Conservation (phyloP, 2,888 invertebrate species). For the Elysia crispata region DNA sequence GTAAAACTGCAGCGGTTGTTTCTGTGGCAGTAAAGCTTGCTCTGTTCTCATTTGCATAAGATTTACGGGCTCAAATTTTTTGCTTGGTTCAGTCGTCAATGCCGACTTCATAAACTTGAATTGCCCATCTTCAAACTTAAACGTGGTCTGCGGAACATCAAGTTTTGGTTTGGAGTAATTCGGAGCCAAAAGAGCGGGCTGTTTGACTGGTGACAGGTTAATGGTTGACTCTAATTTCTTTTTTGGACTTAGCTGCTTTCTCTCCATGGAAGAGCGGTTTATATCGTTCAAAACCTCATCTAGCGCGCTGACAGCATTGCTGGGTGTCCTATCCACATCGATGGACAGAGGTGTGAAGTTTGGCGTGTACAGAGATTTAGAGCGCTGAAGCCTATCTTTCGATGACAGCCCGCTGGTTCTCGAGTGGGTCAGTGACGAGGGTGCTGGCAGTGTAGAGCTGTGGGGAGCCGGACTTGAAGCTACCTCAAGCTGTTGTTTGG, state of each 20-base stretch:
- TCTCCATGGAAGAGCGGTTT: slow-evolving; percentile 61
- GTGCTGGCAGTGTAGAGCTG: slow-evolving; percentile 54
- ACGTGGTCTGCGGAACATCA: not conserved
- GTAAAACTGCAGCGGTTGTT: slow-evolving; percentile 53
- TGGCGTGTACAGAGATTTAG: slow-evolving; percentile 63
- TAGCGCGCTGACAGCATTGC: slow-evolving; percentile 65
- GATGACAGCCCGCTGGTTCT: slow-evolving; percentile 39
- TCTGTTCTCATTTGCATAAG: slow-evolving; percentile 1
- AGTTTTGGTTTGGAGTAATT: slow-evolving; percentile 10
- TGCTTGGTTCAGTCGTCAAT: not conserved
- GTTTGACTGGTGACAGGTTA: not conserved
- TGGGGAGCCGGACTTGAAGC: slow-evolving; percentile 35
- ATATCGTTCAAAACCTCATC: slow-evolving; percentile 72
- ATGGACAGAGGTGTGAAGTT: slow-evolving; percentile 66
- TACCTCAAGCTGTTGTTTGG: slow-evolving; percentile 45
- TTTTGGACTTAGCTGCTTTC: slow-evolving; percentile 59
- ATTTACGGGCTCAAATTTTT: not conserved
- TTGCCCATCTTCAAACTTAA: slow-evolving; percentile 35
- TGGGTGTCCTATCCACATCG: slow-evolving; percentile 50
- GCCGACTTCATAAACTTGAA: slow-evolving; percentile 31
- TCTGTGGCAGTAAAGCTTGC: slow-evolving; percentile 52
- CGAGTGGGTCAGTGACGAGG: slow-evolving; percentile 51
- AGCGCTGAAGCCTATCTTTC: slow-evolving; percentile 53
- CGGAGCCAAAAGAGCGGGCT: not conserved
- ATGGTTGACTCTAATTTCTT: slow-evolving; percentile 24